Evolutionary conservation across 2,113 vertebrate genomes (phyloP), one percentile per base, ranked within the genome.

Genomic region (Hiodon alosoides): DNA sequence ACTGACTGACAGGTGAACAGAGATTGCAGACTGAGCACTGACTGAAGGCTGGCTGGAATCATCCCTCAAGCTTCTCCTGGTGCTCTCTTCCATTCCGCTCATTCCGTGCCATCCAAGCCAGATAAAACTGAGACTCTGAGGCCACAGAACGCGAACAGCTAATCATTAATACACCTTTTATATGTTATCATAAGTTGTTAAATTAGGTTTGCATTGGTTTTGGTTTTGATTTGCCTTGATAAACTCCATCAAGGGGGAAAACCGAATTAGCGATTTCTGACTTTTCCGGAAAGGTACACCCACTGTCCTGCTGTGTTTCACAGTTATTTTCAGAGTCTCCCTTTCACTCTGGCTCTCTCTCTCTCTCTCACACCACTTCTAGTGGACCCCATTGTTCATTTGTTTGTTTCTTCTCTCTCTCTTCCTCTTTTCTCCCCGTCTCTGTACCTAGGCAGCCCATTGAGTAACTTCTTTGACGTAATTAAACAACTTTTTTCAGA

Each of bases 401-500:
- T 81, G 90, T 93, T 88, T 92, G 87, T 94, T 91, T 93, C 90
- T 94, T 93, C 88, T 93, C 85, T 93, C 82, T 91, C 80, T 90
- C 76, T 79, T 79, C 79, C 71, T 86, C 84, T 91, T 90, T 89
- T 91, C 89, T 91, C 87, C 88, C 84, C 82, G 58, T 87, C 79
- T 88, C 89, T 93, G 90, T 93, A 93, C 93, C 92, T 92, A 95
- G 94, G 94, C 93, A 94, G 94, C 93, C 94, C 95, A 90, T 91
- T 97, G 94, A 95, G 94, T 96, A 95, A 95, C 96, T 95, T 97
- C 95, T 95, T 98, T 98, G 97, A 97, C 93, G 94, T 97, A 95
- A 97, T 96, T 94, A 95, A 96, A 95, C 95, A 95, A 95, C 95
- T 98, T 95, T 97, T 98, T 98, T 96, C 96, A 98, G 97, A 98